Evolutionary conservation across 1,140 invertebrate genomes (phyloP).

Genomic region (Bombus turneri): DNA sequence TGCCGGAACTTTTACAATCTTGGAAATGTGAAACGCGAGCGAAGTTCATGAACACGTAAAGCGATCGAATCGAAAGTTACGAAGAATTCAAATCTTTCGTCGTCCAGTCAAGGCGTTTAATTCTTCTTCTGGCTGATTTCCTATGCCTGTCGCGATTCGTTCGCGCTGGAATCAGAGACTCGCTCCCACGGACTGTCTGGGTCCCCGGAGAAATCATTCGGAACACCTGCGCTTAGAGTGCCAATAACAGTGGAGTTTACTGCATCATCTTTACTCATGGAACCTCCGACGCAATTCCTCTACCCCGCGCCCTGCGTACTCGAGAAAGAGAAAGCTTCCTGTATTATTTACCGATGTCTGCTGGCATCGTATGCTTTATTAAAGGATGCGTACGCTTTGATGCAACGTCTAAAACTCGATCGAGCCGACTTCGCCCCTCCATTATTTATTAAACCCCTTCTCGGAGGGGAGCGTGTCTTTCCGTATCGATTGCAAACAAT

Average conservation of each 20-base stretch:
- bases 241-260: conserved; percentile 67
- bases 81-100: neutral
- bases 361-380: conserved; percentile 59
- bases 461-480: conserved; percentile 12
- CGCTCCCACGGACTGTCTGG: conserved; percentile 38
- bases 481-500: conserved; percentile 40
- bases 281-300: conserved; percentile 33
- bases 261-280: conserved; percentile 60
- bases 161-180: conserved; percentile 50
- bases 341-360: conserved; percentile 64
- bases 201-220: conserved; percentile 68
- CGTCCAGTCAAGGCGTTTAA: neutral
- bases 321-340: conserved; percentile 54
- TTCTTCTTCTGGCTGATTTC: conserved; percentile 49
- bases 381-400: conserved; percentile 62
- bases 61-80: neutral
- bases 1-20: neutral
- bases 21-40: too few species aligned
- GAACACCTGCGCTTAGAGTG: conserved; percentile 71
- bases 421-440: conserved; percentile 34
- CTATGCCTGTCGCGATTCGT: conserved; percentile 35
- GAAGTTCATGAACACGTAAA: neutral
- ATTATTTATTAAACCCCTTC: conserved; percentile 48
- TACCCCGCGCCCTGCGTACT: too few species aligned
- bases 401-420: conserved; percentile 57